phyloP scores from a whole-genome alignment of 2,797 vertebrate genomes.

The Oophaga sylvatica region DNA sequence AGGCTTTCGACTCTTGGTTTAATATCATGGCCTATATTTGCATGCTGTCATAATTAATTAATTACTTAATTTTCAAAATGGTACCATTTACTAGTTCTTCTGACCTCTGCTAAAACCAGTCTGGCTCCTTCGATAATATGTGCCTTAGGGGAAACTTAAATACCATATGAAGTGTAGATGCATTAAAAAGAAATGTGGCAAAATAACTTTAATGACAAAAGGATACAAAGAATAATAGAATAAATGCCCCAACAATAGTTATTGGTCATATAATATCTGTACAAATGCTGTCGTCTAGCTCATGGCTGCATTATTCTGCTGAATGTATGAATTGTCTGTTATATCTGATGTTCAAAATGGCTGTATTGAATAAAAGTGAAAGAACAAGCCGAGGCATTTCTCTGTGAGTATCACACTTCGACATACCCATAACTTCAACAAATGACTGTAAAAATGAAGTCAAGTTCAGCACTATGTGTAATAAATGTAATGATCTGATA shows the following conservation, averaged over 20 bases:
- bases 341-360: conserved; percentile 15
- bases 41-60: too few species aligned
- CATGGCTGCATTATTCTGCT: neutral
- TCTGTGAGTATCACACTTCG: conserved; percentile 8
- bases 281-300: neutral
- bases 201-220: neutral
- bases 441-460: conserved; percentile 22
- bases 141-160: neutral
- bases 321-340: neutral
- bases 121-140: neutral
- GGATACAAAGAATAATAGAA: conserved; percentile 4
- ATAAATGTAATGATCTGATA: conserved; percentile 46
- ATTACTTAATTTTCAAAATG: neutral
- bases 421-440: conserved; percentile 26
- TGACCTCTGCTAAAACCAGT: neutral
- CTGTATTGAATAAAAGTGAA: conserved; percentile 14
- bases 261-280: neutral
- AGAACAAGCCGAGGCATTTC: conserved; percentile 8
- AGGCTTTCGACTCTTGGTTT: too few species aligned
- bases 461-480: conserved; percentile 23
- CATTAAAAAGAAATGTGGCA: conserved; percentile 9
- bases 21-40: too few species aligned
- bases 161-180: neutral
- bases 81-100: neutral
- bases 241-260: neutral